Conservation (phyloP, 2,797 vertebrate species). For the Pteropus rufus region DNA sequence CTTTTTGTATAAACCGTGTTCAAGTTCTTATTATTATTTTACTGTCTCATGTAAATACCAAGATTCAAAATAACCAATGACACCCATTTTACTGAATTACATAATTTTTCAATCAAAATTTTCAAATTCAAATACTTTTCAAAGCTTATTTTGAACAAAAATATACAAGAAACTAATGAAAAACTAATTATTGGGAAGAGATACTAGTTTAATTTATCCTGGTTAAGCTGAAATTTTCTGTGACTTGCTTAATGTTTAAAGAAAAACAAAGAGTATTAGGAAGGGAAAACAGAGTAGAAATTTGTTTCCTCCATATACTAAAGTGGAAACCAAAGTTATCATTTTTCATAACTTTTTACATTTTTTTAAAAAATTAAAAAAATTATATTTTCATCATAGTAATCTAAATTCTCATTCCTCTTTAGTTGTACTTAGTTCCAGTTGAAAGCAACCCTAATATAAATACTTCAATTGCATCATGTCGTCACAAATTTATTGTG, state of each 20-base stretch:
- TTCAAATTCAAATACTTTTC: constrained; percentile 75
- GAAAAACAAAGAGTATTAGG: not conserved
- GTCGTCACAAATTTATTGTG: not conserved
- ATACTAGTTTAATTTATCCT: constrained; percentile 69
- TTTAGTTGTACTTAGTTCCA: not conserved
- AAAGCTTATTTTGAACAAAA: constrained; percentile 75
- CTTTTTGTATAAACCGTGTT: not conserved
- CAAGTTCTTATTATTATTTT: not conserved
- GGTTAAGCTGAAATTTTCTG: constrained; percentile 61
- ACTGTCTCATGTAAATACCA: not conserved
- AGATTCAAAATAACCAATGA: not conserved
- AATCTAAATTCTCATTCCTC: not conserved
- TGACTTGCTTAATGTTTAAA: constrained; percentile 74
- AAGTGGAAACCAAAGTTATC: not conserved
- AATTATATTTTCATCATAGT: not conserved
- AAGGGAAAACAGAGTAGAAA: not conserved
- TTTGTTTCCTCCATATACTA: not conserved
- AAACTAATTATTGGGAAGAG: constrained; percentile 69
- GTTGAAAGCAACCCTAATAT: not conserved
- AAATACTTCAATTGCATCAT: not conserved
- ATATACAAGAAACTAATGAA: constrained; percentile 68
- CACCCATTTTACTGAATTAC: not conserved
- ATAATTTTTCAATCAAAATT: not conserved
- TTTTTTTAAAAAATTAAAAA: not conserved
- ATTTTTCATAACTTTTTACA: not conserved